These are phyloP conservation scores for Pammene fasciana DNA, from an alignment of 2,888 invertebrate genomes.

Conservation along the genomic window DNA sequence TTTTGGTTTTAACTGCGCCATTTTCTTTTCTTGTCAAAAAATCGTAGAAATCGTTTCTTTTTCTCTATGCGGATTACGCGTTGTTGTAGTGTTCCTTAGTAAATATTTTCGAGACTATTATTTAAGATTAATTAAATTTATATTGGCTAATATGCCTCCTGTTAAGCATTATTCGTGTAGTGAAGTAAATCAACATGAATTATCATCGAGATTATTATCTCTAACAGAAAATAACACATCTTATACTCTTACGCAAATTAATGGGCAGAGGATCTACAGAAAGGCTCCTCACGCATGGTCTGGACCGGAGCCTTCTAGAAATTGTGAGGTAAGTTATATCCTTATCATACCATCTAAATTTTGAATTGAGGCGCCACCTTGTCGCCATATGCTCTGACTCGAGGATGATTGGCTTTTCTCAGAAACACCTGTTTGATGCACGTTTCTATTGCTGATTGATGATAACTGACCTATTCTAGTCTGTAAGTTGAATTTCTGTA, in stretches of 20 bases:
- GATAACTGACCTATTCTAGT: not conserved
- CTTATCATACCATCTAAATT: not conserved
- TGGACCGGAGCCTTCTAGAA: slow-evolving; percentile 82
- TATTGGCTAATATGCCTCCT: slow-evolving; percentile 74
- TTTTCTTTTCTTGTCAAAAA: slow-evolving; percentile 49
- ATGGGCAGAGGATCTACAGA: slow-evolving; percentile 87
- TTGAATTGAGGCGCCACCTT: slow-evolving; percentile 37
- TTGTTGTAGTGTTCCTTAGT: slow-evolving; percentile 49
- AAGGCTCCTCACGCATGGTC: slow-evolving; percentile 82
- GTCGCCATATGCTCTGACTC: slow-evolving; percentile 1
- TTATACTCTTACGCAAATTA: slow-evolving; percentile 84
- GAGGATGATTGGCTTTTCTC: slow-evolving; percentile 21
- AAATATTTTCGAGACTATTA: slow-evolving; percentile 68
- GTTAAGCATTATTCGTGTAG: slow-evolving; percentile 78
- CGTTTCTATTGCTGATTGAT: too few species aligned
- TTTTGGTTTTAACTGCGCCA: slow-evolving; percentile 51
- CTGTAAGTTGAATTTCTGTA: too few species aligned
- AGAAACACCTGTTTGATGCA: slow-evolving; percentile 18
- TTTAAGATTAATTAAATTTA: slow-evolving; percentile 73
- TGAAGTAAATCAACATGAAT: slow-evolving; percentile 82
- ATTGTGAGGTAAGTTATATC: slow-evolving; percentile 83
- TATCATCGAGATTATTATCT: slow-evolving; percentile 78
- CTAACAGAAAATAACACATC: slow-evolving; percentile 79
- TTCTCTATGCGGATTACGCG: slow-evolving; percentile 60
- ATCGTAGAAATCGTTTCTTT: slow-evolving; percentile 54